Evolutionary conservation across 2,797 vertebrate genomes (phyloP).

Genomic region (Scyliorhinus canicula): DNA sequence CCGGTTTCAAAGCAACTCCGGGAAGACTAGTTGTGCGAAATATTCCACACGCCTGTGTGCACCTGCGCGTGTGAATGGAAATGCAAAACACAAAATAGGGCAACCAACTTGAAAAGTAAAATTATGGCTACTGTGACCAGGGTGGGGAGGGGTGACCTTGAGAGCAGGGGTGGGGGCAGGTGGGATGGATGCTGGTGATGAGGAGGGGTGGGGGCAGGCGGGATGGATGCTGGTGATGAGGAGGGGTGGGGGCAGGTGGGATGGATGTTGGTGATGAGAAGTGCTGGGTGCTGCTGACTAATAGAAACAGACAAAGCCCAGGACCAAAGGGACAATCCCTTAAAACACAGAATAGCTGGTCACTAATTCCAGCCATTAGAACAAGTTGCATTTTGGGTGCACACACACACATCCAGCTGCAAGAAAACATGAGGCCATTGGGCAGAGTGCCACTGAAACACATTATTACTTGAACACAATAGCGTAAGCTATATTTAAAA

Average conservation of each 20-base stretch:
- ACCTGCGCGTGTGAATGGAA: neutral
- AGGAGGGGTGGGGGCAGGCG: too few species aligned
- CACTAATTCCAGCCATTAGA: neutral
- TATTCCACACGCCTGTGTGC: neutral
- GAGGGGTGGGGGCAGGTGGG: too few species aligned
- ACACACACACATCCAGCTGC: neutral
- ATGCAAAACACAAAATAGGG: neutral
- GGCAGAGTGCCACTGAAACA: neutral
- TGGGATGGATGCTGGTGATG: neutral
- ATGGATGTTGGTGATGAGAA: neutral
- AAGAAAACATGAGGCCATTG: neutral
- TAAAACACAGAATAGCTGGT: neutral
- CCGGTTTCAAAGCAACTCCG: neutral
- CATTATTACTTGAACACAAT: neutral
- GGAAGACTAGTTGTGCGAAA: too few species aligned
- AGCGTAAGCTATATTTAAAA: neutral
- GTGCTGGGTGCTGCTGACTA: neutral
- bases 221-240: neutral
- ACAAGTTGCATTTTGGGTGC: neutral
- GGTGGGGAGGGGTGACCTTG: too few species aligned
- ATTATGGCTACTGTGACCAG: too few species aligned
- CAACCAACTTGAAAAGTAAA: too few species aligned
- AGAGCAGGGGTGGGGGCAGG: too few species aligned
- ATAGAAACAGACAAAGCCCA: neutral
- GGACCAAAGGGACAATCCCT: neutral